Evolutionary conservation across 2,797 vertebrate genomes (phyloP), one percentile per base, ranked within the genome.

Genomic region (Sparus aurata): DNA sequence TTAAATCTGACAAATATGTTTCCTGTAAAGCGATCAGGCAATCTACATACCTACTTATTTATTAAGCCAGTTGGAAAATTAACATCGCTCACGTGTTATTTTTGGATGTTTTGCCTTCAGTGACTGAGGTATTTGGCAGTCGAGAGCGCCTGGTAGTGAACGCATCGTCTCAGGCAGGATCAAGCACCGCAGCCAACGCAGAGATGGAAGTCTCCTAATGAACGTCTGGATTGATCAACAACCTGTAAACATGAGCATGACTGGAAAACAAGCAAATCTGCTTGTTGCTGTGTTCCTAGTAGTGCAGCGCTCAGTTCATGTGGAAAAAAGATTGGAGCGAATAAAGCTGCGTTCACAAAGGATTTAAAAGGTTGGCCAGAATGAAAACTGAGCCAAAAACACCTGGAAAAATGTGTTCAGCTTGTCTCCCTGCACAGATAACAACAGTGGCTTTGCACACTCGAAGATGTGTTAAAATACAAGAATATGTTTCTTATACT

Each of bases 81-180:
- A 30, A 47, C 47, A 13, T 62, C 18, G 9, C 41, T 74, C 23
- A 22, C 15, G 20, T 63, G 9, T 43, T 54, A 12, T 63, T 80
- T 22, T 79, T 10, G 10, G 0, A 54, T 68, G 77, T 0, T 91
- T 85, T 54, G 55, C 43, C 93, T 95, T 34, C 77, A 99, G 98
- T 99, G 89, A 91, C 93, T 0, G 95, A 97, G 89, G 96, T 94
- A 38, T 99, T 99, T 77, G 96, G 97, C 63, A 93, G 92, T 69
- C 95, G 98, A 82, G 96, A 99, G 87, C 96, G 95, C 22, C 91
- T 96, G 54, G 89, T 96, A 75, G 87, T 94, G 23, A 91, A 95
- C 66, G 85, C 81, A 0, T 68, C 92, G 23, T 85, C 93, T 20
- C 94, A 58, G 68, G 90, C 95, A 16, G 38, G 38, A 38, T 83